Base-by-base conservation (phyloP, 2,888 invertebrate genomes). In the Drosophila eohydei region DNA sequence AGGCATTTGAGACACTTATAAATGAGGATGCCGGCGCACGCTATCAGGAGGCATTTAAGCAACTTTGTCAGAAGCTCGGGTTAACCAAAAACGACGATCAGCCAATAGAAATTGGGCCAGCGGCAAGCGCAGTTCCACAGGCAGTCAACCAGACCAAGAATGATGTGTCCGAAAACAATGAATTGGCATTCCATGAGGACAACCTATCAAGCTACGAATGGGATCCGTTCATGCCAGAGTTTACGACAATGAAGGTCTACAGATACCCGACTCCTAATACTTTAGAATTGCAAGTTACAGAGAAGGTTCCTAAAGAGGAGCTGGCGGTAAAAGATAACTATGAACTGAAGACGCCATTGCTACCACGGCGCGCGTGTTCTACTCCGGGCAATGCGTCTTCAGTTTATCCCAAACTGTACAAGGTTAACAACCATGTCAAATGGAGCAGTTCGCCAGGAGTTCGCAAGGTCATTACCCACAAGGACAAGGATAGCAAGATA, bases 31-130 rank as follows among this genome's bases (percentile, higher is more conserved):
- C 28, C 7, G 71, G 64, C 14, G 48, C 58, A 1, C 64, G 65
- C 12, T 81, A 74, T 38, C 81, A 72, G 64, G 75, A 81, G 3
- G 84, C 81, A 16, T 89, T 81, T 57, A 77, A 77, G 36, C 74
- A 85, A 30, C 68, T 87, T 9, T 89, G 89, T 61, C 56, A 71
- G 4, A 75, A 76, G 11, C 70, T 87, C 8, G 89, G 87, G 14
- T 12, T 85, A 4, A 41, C 62, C 9, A 32, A 56, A 2, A 57
- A 44, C 43, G 41, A 62, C 4, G 64, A 63, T 43, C 44, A 74
- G 12, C 8, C 58, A 11, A 2, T 43, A 0, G 6, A 50, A n/a
- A 30, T 48, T n/a, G 38, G 48, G 3, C 14, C 48, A 0, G 26
- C 28, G 0, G 16, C 28, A 12, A 12, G 11, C 8, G 40, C 43